phyloP scores from a whole-genome alignment of 2,888 invertebrate genomes.

The Drosophila affinis region DNA sequence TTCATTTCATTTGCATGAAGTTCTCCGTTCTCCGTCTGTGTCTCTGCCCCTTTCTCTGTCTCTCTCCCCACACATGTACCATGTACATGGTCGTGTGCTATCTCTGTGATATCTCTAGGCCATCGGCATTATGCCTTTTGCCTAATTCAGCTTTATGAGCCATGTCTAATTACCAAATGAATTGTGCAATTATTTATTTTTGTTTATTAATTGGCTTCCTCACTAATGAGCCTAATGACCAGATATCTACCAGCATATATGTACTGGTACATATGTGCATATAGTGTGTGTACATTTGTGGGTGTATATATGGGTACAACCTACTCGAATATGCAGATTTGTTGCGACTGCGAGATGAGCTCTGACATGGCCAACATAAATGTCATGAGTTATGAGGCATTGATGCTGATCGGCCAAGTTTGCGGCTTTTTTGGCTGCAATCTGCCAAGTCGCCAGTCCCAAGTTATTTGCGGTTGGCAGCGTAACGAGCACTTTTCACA shows the following conservation, averaged over 20 bases:
- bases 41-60: constrained; percentile 19
- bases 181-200: constrained; percentile 79
- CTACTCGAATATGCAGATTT: neutral
- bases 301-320: neutral
- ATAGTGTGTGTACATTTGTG: neutral
- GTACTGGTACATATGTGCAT: neutral
- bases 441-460: constrained; percentile 38
- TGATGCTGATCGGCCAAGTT: constrained; percentile 43
- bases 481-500: constrained; percentile 65
- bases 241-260: constrained; percentile 25
- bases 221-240: constrained; percentile 62
- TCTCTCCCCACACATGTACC: neutral
- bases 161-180: constrained; percentile 82
- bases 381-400: constrained; percentile 56
- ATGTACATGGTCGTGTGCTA: constrained; percentile 22
- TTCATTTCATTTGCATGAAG: constrained; percentile 73
- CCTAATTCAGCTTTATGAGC: constrained; percentile 80
- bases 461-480: constrained; percentile 63
- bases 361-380: constrained; percentile 51
- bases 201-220: constrained; percentile 73
- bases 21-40: constrained; percentile 19
- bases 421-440: constrained; percentile 48
- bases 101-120: constrained; percentile 53
- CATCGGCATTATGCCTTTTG: constrained; percentile 58
- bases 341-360: constrained; percentile 36